Percentiles rank a stretch among this genome's conserved stretches.
Conservation (phyloP, 2,797 vertebrate species). For the Rhadinocentrus ornatus region DNA sequence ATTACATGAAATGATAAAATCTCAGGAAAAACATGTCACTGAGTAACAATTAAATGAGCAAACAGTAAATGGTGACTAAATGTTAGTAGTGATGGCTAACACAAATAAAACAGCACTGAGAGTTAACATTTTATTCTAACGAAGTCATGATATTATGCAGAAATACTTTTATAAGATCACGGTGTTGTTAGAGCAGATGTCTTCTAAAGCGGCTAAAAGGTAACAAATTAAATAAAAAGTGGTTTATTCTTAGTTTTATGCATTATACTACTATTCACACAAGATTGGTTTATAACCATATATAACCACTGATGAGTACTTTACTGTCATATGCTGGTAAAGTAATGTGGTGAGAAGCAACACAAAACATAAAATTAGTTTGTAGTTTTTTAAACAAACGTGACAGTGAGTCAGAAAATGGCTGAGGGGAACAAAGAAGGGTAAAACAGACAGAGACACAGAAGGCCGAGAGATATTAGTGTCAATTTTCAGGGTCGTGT, state of each 20-base stretch:
- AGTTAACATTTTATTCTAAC: background rate
- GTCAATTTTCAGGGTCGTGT: conserved; percentile 70
- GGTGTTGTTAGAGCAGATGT: conserved; percentile 12
- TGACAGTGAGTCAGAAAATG: conserved; percentile 16
- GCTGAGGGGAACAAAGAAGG: conserved; percentile 19
- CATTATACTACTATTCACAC: conserved; percentile 16
- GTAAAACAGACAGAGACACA: conserved; percentile 23
- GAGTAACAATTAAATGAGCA: no score
- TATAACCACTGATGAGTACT: background rate
- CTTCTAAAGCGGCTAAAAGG: conserved; percentile 24
- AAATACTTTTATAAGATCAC: conserved; percentile 24
- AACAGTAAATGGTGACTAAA: no score
- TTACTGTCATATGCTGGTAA: background rate
- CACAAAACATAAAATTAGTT: conserved; percentile 2
- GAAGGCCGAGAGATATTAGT: conserved; percentile 41
- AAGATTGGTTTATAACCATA: conserved; percentile 8
- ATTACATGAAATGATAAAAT: no score
- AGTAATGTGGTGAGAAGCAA: conserved; percentile 1
- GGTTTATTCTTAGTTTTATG: background rate
- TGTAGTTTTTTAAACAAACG: conserved; percentile 31
- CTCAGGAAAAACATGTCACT: no score
- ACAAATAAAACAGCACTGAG: background rate
- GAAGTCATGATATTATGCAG: background rate
- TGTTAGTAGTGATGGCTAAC: no score
- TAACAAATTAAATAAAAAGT: background rate